Conservation (phyloP, 2,888 invertebrate species). For the Epicampocera succincta region DNA sequence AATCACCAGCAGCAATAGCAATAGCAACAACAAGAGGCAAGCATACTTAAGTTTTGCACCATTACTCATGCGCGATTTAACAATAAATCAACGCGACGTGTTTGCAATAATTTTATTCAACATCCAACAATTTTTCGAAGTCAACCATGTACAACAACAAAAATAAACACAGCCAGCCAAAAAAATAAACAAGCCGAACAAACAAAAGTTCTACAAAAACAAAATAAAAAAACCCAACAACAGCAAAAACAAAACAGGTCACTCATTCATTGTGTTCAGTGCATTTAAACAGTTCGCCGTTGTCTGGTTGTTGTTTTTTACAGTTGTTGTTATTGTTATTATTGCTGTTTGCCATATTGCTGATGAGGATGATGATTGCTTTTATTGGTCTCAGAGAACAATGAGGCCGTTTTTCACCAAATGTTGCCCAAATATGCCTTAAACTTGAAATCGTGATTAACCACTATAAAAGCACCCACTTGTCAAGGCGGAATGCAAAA, state of each 20-base stretch:
- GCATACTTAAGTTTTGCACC: slow-evolving; percentile 74
- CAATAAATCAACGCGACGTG: slow-evolving; percentile 81
- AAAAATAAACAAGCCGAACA: slow-evolving; percentile 46
- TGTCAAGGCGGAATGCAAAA: slow-evolving; percentile 74
- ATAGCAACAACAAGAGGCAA: slow-evolving; percentile 67
- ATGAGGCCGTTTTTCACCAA: slow-evolving; percentile 79
- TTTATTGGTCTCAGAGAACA: slow-evolving; percentile 74
- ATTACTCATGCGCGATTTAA: slow-evolving; percentile 81
- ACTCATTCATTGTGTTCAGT: slow-evolving; percentile 56
- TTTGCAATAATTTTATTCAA: slow-evolving; percentile 81
- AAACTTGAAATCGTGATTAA: slow-evolving; percentile 70
- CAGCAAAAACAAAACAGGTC: slow-evolving; percentile 55
- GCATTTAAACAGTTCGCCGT: slow-evolving; percentile 57
- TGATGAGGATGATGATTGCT: slow-evolving; percentile 65
- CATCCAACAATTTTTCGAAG: slow-evolving; percentile 67
- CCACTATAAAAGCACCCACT: slow-evolving; percentile 74
- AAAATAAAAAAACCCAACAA: slow-evolving; percentile 6
- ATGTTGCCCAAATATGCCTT: slow-evolving; percentile 70
- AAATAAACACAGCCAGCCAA: slow-evolving; percentile 48
- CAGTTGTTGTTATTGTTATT: slow-evolving; percentile 44
- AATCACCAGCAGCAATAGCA: slow-evolving; percentile 32
- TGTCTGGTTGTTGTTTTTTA: slow-evolving; percentile 30
- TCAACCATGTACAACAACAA: slow-evolving; percentile 62
- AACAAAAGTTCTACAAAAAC: slow-evolving; percentile 51
- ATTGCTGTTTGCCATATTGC: slow-evolving; percentile 46